These are phyloP conservation scores for Mastacembelus armatus DNA, from an alignment of 2,797 vertebrate species.

Conservation along the genomic window DNA sequence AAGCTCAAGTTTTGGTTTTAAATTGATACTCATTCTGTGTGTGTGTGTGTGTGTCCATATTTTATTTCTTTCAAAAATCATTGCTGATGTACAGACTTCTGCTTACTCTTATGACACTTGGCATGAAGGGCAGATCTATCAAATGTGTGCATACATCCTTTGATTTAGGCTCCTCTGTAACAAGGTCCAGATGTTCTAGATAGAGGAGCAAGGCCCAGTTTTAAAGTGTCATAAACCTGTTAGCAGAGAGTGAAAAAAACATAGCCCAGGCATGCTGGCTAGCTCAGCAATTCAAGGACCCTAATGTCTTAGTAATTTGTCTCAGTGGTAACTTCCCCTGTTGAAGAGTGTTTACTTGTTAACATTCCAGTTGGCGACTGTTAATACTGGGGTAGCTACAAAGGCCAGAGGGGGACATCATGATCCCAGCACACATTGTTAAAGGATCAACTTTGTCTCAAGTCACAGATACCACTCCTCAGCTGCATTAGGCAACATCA, in stretches of 20 bases:
- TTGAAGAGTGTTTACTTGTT: constrained; percentile 77
- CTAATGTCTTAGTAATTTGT: constrained; percentile 78
- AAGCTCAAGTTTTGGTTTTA: too few species aligned
- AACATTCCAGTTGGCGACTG: constrained; percentile 74
- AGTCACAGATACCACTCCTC: too few species aligned
- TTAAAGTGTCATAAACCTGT: constrained; percentile 81
- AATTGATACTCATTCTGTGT: too few species aligned
- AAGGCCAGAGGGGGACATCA: constrained; percentile 46
- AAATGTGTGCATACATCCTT: constrained; percentile 76
- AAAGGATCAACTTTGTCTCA: not conserved
- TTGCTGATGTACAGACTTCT: too few species aligned
- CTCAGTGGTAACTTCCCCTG: constrained; percentile 65
- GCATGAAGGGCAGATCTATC: constrained; percentile 69
- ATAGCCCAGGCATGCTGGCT: constrained; percentile 39
- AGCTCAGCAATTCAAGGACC: constrained; percentile 65
- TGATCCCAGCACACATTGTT: constrained; percentile 16
- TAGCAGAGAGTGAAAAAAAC: constrained; percentile 29
- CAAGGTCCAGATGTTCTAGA: constrained; percentile 77
- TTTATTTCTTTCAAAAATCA: too few species aligned
- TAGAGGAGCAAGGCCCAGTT: constrained; percentile 50
- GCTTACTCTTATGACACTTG: constrained; percentile 58
- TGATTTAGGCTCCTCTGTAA: constrained; percentile 75
- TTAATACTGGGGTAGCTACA: constrained; percentile 53
- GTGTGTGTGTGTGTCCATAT: too few species aligned
- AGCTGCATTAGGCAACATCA: too few species aligned